phyloP scores from a whole-genome alignment of 2,113 vertebrate species.

The Psittacara wagleri region DNA sequence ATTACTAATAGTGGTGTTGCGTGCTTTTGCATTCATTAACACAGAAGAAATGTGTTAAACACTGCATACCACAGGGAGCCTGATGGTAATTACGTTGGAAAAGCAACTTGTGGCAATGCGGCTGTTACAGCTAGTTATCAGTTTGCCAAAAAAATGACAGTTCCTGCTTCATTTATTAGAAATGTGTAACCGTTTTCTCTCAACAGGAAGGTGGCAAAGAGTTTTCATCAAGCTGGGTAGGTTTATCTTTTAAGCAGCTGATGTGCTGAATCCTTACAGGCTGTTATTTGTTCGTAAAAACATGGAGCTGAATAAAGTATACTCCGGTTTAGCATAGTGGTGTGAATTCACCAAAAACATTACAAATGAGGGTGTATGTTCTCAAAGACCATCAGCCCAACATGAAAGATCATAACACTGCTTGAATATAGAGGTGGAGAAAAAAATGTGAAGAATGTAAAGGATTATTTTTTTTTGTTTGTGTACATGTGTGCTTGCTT shows the following conservation, averaged over 20 bases:
- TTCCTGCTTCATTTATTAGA: constrained; percentile 51
- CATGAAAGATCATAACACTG: background rate
- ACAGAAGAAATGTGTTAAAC: constrained; percentile 68
- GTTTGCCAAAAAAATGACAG: constrained; percentile 61
- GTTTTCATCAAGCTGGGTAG: constrained; percentile 58
- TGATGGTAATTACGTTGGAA: constrained; percentile 68
- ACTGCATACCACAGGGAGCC: constrained; percentile 51
- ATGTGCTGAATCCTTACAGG: constrained; percentile 33
- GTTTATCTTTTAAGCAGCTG: constrained; percentile 59
- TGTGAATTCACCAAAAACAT: background rate
- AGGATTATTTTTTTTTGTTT: background rate
- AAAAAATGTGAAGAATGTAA: background rate
- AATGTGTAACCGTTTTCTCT: constrained; percentile 46
- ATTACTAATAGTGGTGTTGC: constrained; percentile 85
- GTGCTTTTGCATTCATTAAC: constrained; percentile 80
- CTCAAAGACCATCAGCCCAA: background rate
- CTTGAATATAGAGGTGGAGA: background rate
- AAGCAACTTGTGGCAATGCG: constrained; percentile 62
- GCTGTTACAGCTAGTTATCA: constrained; percentile 61
- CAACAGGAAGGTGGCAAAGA: constrained; percentile 20
- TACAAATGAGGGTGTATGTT: background rate
- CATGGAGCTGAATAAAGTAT: background rate
- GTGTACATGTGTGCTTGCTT: background rate
- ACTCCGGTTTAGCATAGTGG: background rate
- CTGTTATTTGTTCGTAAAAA: constrained; percentile 21